Base-by-base conservation (phyloP, 2,113 vertebrate species). In the Callipepla californica region DNA sequence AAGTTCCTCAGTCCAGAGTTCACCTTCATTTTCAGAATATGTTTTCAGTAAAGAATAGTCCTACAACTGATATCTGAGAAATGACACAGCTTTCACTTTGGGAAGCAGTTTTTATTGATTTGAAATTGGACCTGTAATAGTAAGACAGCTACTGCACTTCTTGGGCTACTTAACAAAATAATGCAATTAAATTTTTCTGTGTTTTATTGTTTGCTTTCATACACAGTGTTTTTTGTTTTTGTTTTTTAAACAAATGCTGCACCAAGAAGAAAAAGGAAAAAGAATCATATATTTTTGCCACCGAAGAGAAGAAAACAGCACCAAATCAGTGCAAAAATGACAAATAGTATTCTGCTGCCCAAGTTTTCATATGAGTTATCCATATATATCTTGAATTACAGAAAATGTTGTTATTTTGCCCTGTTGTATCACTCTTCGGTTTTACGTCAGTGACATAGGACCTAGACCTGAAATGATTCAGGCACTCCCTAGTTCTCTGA, bases 131-230 rank as follows among this genome's bases (percentile, higher is more conserved):
- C 57, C 81, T 62, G 3, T 55, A 66, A 83, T 12, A 30, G 36
- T 16, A 83, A 92, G 40, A 66, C 38, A 83, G 3, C 11, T 15
- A 81, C 2, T 2, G 38, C 68, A 5, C 44, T 42, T 69, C 44
- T 42, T 69, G 19, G 32, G 76, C 2, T 42, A 69, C 25, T 28
- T 5, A 12, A 65, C 22, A 15, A 88, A 68, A 82, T 28, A 75
- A 82, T 42, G 26, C 4, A 72, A 53, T 45, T 70, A 6, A 5
- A 20, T 59, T 13, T 18, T 21, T 21, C 13, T 36, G 22, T 36
- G 18, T 25, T 44, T 23, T 36, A 28, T 0, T 4, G 21, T 15
- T 23, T 17, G 13, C 17, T 45, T n/a, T 0, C 4, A 4, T 62
- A 38, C 38, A 40, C 11, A 38, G 36, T 61, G 21, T 18, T 13